Base-by-base conservation (phyloP, 1,140 invertebrate genomes). In the Agrypnia vestita region DNA sequence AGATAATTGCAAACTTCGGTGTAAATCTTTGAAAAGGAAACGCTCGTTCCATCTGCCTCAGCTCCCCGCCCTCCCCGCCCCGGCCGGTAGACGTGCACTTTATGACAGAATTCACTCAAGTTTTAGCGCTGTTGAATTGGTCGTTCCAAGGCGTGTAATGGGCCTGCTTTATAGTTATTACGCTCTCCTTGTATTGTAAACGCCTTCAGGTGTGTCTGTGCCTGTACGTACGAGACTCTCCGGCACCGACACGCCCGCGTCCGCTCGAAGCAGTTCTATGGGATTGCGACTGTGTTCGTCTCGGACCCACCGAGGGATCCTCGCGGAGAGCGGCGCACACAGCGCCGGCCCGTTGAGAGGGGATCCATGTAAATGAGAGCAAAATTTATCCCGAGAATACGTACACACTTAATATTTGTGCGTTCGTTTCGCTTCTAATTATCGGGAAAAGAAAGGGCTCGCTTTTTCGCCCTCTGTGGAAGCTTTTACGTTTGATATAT, bases 51-150 rank as follows among this genome's bases (percentile, higher is more conserved):
- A 35, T 71, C 46, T 49, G 55, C 73, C 73, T 53, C 71, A 35
- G n/a, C 55, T 46, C 73, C 56, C 49, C 51, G 49, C 12, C 64
- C 53, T 19, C 55, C 47, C 76, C 6, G 25, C 46, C 67, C 25
- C 53, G 49, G 11, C 72, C 72, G 73, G 79, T 73, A 79, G 77
- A 78, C 75, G 78, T 83, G 82, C 82, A 83, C 55, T 83, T 83
- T 83, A 83, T 83, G 82, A 83, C 82, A 83, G 82, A 83, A 83
- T 83, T 83, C 82, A 83, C 82, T 83, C 82, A 83, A 83, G 82
- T 83, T 83, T 82, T 80, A 83, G 79, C 82, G 79, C 79, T 80
- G 79, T 80, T 80, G 82, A 83, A 83, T 83, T 83, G 82, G 82
- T 83, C 82, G 82, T 83, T 83, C 82, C 79, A 73, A 80, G 82